Percentiles rank a stretch among this genome's conserved stretches.
phyloP scores from a whole-genome alignment of 2,888 invertebrate species.

The Hermodice carunculata region DNA sequence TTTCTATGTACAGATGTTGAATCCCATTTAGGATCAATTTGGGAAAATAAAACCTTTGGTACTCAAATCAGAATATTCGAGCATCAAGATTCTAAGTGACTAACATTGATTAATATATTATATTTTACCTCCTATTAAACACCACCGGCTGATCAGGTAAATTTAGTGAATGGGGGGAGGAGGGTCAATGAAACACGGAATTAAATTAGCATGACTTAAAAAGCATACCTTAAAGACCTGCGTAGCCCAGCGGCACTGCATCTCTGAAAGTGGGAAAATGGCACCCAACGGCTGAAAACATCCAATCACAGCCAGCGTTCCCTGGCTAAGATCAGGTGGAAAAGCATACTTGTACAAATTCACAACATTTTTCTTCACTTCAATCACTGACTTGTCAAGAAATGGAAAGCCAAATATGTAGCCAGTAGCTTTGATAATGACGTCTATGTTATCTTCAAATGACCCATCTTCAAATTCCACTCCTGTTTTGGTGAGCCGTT shows the following conservation, averaged over 20 bases:
- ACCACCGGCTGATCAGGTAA: too few relatives aligned
- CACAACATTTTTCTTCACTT: slow-evolving; percentile 56
- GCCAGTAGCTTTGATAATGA: slow-evolving; percentile 65
- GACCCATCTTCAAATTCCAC: slow-evolving; percentile 62
- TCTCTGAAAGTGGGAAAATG: slow-evolving; percentile 70
- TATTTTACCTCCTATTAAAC: too few relatives aligned
- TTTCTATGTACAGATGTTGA: too few relatives aligned
- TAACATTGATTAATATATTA: too few relatives aligned
- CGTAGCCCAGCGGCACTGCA: slow-evolving; percentile 70
- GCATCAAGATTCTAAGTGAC: too few relatives aligned
- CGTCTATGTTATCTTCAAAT: slow-evolving; percentile 61
- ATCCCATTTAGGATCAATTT: too few relatives aligned
- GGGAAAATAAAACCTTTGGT: too few relatives aligned
- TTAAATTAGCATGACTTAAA: not conserved
- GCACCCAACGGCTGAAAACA: slow-evolving; percentile 70
- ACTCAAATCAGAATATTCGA: too few relatives aligned
- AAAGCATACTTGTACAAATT: slow-evolving; percentile 69
- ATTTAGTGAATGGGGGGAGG: too few relatives aligned
- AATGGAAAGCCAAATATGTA: slow-evolving; percentile 70
- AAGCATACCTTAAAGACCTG: slow-evolving; percentile 52
- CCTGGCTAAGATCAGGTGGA: slow-evolving; percentile 60
- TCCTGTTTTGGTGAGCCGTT: slow-evolving; percentile 51
- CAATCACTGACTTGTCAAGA: slow-evolving; percentile 57
- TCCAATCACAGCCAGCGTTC: slow-evolving; percentile 70
- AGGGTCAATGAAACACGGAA: too few relatives aligned